Base-by-base conservation (phyloP, 2,797 vertebrate genomes). In the Argya squamiceps region DNA sequence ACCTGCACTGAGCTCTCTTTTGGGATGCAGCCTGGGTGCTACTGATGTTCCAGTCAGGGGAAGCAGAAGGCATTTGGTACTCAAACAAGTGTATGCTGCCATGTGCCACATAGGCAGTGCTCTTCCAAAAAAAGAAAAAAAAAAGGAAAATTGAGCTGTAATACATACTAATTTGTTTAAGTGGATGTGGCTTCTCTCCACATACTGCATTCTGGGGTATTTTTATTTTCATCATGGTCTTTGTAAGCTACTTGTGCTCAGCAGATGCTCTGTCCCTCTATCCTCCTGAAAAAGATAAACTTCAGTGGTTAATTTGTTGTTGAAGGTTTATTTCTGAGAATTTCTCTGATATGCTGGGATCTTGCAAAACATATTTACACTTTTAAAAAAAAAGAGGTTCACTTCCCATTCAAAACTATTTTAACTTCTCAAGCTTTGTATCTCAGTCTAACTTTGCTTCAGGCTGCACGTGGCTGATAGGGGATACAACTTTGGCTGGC, bases 241-340 rank as follows among this genome's bases (percentile, higher is more conserved):
- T 30, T 63, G 44, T 69, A 68, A 85, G 46, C 12, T 77, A 13
- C 18, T 86, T 74, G 32, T 50, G 34, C 58, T 74, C 53, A 89
- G 64, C 56, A 80, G 64, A 30, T 83, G 18, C 34, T 64, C 64
- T 89, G 46, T 58, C 27, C 37, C 34, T 64, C 64, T 91, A 43
- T 58, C 27, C 37, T 81, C 24, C 22, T 94, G 81, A 53, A 84
- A 87, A 88, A 21, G 23, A 15, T 52, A 39, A 79, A 76, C 6
- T 89, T 82, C 34, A 39, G 12, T 60, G 20, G 29, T 82, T 84
- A 88, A 69, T 37, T 79, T 53, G 41, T 14, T 70, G 44, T 69
- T 82, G 69, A 68, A 69, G 8, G 11, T 67, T 96, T 88, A 39
- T 47, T 91, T 96, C 23, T 63, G 39, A 11, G 27, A 67, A 59